Evolutionary conservation across 2,113 vertebrate genomes (phyloP), one percentile per base, ranked within the genome.

Genomic region (Reinhardtius hippoglossoides): DNA sequence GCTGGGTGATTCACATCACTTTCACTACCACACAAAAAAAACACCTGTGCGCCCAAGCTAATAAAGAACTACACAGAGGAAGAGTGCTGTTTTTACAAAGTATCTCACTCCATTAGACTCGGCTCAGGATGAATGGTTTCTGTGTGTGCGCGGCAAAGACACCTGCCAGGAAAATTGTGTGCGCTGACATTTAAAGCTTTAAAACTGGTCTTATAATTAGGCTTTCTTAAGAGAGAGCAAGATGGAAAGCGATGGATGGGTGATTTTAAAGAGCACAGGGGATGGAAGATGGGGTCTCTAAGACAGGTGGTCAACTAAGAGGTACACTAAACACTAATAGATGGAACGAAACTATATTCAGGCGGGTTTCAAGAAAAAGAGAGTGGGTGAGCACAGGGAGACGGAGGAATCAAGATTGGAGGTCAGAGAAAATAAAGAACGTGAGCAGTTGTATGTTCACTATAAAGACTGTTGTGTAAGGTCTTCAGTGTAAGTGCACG

Each of bases 141-240:
- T 69, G 67, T 56, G 55, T 26, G 78, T 64, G 31, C 37, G 21
- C 4, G n/a, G 27, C 5, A 2, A 72, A 73, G 72, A 82, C 61
- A 78, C 52, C 84, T 85, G 83, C 63, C 3, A 20, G 59, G n/a
- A 67, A 75, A 81, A 57, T 70, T 44, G 66, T 80, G 76, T 81
- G 78, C 81, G 59, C 57, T 86, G 87, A 86, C 79, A 84, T 88
- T 91, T 84, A 78, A 78, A 35, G 67, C 76, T 71, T 83, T 84
- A 69, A 81, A 83, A 76, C 10, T 1, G 40, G 18, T 60, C 20
- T 74, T 74, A 81, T 80, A 82, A 89, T 84, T 71, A 71, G 66
- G 78, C 80, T 40, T 26, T 72, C 26, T 64, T 71, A 65, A 70
- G 67, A 78, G 64, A 67, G 66, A 50, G 66, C 2, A 18, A 65